Evolutionary conservation across 2,113 vertebrate genomes (phyloP).

Genomic region (Machaerirhynchus nigripectus): DNA sequence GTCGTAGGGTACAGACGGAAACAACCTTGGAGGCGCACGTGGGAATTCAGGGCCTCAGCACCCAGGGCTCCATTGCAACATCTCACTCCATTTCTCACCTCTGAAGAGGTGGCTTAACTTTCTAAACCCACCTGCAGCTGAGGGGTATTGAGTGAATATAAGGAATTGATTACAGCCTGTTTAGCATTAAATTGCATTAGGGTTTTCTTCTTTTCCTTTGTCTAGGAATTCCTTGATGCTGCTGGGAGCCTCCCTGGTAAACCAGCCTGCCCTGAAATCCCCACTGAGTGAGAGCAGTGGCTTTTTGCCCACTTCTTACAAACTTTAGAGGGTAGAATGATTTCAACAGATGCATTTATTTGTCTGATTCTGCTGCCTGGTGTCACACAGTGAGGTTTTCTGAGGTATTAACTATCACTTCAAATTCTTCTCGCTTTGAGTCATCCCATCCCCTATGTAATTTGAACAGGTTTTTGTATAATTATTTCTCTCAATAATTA

Average conservation of each 20-base stretch:
- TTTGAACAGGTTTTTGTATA: constrained; percentile 25
- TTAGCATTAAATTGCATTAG: not conserved
- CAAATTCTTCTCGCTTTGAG: not conserved
- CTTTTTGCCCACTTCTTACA: not conserved
- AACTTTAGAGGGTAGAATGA: not conserved
- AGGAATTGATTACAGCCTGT: not conserved
- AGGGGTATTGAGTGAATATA: not conserved
- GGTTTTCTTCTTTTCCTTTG: not conserved
- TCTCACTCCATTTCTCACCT: not conserved
- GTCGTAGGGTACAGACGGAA: not conserved
- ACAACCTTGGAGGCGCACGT: rapidly evolving
- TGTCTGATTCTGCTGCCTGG: not conserved
- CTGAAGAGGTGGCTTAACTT: not conserved
- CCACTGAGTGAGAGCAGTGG: rapidly evolving
- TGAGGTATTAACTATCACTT: not conserved
- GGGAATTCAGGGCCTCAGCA: not conserved
- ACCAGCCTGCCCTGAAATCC: not conserved
- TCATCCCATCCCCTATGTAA: not conserved
- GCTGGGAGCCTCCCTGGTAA: not conserved
- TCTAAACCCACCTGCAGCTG: not conserved
- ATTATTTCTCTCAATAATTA: constrained; percentile 57
- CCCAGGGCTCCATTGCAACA: rapidly evolving
- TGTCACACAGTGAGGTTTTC: not conserved
- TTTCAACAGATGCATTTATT: not conserved
- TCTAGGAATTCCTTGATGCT: not conserved